Base-by-base conservation (phyloP, 2,888 invertebrate genomes). In the Mesochorus sp. region DNA sequence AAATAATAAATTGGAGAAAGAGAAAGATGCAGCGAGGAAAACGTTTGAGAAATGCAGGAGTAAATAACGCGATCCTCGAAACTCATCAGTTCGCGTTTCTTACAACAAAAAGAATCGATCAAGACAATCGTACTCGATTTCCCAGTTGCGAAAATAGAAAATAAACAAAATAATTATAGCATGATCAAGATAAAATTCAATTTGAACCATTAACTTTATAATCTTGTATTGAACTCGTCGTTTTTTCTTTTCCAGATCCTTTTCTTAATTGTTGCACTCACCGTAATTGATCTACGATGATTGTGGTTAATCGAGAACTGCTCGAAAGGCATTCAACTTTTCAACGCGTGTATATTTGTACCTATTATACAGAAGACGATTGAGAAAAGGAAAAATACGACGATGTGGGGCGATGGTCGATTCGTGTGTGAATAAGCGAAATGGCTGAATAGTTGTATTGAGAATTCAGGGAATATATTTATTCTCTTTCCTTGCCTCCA, bases 181-280 rank as follows among this genome's bases (percentile, higher is more conserved):
- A n/a, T n/a, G n/a, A n/a, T n/a, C n/a, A n/a, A n/a, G n/a, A n/a
- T n/a, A 44, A 44, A 17, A 37, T 71, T 53, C 44, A 64, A 47
- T 78, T 70, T 14, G n/a, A 51, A 24, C 47, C 37, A 42, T 78
- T 74, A 71, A n/a, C n/a, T n/a, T n/a, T 37, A 67, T 26, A 39
- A 72, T 67, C 42, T 62, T 72, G 24, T 47, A 47, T 39, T 10
- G 37, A 8, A 6, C 26, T 39, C 2, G 6, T 55, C n/a, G n/a
- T 39, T 39, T 39, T 14, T 12, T 12, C 3, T 3, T 8, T 14
- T 14, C 31, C n/a, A 12, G 34, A 31, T 64, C n/a, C 21, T 64
- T 64, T 42, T 55, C n/a, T 28, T 71, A 71, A 78, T 78, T 70
- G 53, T 55, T 34, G 39, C 44, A 34, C 28, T 70, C 51, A 19